phyloP scores from a whole-genome alignment of 2,888 invertebrate genomes.

The Drosophila buzzatii region DNA sequence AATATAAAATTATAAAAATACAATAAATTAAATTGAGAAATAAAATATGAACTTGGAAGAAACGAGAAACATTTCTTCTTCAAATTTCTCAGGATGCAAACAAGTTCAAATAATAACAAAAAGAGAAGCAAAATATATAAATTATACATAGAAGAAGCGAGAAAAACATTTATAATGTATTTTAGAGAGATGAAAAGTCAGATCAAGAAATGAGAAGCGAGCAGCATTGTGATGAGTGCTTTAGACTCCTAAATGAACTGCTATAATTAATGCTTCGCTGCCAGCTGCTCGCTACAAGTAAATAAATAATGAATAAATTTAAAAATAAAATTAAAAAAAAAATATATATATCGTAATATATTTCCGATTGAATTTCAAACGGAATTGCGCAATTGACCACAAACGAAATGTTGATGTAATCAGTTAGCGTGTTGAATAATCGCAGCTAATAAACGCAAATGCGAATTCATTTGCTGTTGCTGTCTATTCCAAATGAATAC shows the following conservation, averaged over 20 bases:
- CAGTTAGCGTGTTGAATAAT: conserved; percentile 12
- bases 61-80: too few relatives aligned
- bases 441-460: conserved; percentile 24
- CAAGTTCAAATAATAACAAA: too few relatives aligned
- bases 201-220: background rate
- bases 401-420: background rate
- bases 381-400: conserved; percentile 7
- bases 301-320: background rate
- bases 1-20: too few relatives aligned
- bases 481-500: conserved; percentile 24
- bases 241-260: background rate
- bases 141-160: too few relatives aligned
- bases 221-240: background rate
- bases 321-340: background rate
- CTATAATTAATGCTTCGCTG: background rate
- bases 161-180: too few relatives aligned
- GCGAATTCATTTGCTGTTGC: conserved; percentile 18
- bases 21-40: too few relatives aligned
- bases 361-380: background rate
- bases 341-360: background rate
- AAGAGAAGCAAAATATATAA: too few relatives aligned
- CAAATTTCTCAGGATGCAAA: too few relatives aligned
- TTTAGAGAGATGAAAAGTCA: too few relatives aligned
- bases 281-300: background rate
- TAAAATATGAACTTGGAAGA: too few relatives aligned